Evolutionary conservation across 2,888 invertebrate genomes (phyloP).

Genomic region (Coleophora deauratella): DNA sequence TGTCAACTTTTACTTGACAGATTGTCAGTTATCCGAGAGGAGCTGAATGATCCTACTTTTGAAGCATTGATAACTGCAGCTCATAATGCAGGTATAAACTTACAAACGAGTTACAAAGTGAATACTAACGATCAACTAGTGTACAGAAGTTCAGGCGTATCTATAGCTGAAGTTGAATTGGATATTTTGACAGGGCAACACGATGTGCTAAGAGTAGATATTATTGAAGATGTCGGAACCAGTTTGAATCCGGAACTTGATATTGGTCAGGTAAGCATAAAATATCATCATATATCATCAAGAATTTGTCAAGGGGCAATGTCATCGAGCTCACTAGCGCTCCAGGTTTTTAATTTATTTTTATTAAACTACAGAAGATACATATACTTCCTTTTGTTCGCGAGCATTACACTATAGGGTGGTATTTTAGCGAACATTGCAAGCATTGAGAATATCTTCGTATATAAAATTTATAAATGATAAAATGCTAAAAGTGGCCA

Average conservation of each 20-base stretch:
- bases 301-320: not conserved
- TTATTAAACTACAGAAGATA: no score
- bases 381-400: no score
- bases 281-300: no score
- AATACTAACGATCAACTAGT: conserved; percentile 34
- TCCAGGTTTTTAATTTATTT: no score
- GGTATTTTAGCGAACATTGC: no score
- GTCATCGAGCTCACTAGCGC: not conserved
- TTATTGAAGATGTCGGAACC: conserved; percentile 79
- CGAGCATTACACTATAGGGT: no score
- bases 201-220: conserved; percentile 75
- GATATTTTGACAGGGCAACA: conserved; percentile 84
- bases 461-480: no score
- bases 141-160: conserved; percentile 68
- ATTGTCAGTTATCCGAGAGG: conserved; percentile 51
- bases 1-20: conserved; percentile 68
- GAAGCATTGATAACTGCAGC: conserved; percentile 65
- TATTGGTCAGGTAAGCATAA: conserved; percentile 76
- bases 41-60: conserved; percentile 64
- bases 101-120: conserved; percentile 43
- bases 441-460: no score
- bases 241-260: conserved; percentile 80
- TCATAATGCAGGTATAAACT: conserved; percentile 39
- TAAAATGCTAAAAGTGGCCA: no score
- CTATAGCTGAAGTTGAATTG: conserved; percentile 79